Evolutionary conservation across 2,888 invertebrate species (phyloP), one percentile per base, ranked within the genome.

Genomic region (Alloscopus bannaensis): DNA sequence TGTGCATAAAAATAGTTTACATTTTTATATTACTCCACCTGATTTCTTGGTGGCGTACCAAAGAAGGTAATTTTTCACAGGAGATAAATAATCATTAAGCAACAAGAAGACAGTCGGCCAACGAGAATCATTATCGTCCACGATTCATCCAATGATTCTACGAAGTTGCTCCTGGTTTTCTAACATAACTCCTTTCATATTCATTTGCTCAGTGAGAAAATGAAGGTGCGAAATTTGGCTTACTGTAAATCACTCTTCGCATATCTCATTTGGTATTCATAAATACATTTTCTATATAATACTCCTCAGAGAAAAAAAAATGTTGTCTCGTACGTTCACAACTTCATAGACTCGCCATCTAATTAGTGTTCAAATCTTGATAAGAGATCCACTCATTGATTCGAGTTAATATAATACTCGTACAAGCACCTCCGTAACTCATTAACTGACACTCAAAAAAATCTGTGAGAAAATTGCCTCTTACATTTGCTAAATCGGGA

Each of bases 291-390:
- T n/a, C n/a, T n/a, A n/a, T n/a, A n/a, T n/a, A n/a, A n/a, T n/a
- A n/a, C n/a, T n/a, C n/a, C n/a, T n/a, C n/a, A n/a, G n/a, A n/a
- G n/a, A n/a, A n/a, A n/a, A n/a, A n/a, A n/a, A n/a, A n/a, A n/a
- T n/a, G n/a, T n/a, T n/a, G n/a, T n/a, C n/a, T n/a, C n/a, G 55
- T 55, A 55, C 16, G 24, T 6, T 11, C 45, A 24, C 22, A 45
- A 59, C 70, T 47, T 22, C 59, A 36, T 13, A n/a, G n/a, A 45
- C 59, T 70, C 29, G 16, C 45, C 70, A 70, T 47, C 59, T 59
- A 45, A 47, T 59, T 59, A 70, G 59, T 29, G 70, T 59, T 59
- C 45, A 22, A 70, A 70, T 70, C 70, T 70, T 70, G 70, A 70
- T 70, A 70, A 59, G 42, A 52, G 31, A 22, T 31, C 29, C 42